phyloP scores from a whole-genome alignment of 1,140 invertebrate species.

The Hydropsyche tenuis region DNA sequence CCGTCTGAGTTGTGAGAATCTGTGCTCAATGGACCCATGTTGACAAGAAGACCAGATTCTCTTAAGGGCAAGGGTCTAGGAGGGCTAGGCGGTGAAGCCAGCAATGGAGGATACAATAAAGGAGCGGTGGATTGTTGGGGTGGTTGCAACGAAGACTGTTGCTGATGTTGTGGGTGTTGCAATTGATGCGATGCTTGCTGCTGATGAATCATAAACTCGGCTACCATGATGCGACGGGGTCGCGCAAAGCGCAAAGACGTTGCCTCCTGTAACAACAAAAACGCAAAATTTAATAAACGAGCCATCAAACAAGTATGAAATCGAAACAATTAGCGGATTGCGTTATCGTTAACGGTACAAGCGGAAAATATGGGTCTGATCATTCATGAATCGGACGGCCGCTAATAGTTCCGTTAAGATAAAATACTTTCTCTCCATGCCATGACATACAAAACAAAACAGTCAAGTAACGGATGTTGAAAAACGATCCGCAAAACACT shows the following conservation, averaged over 20 bases:
- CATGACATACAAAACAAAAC: slow-evolving; percentile 24
- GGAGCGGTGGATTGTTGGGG: slow-evolving; percentile 54
- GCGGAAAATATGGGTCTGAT: not conserved
- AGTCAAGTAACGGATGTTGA: slow-evolving; percentile 8
- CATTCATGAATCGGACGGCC: slow-evolving; percentile 10
- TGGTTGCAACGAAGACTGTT: slow-evolving; percentile 50
- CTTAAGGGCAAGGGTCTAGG: slow-evolving; percentile 53
- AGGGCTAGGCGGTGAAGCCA: slow-evolving; percentile 54
- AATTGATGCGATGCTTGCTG: slow-evolving; percentile 63
- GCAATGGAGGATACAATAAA: slow-evolving; percentile 50
- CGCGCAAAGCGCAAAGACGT: slow-evolving; percentile 59
- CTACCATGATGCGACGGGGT: slow-evolving; percentile 81
- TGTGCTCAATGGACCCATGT: slow-evolving; percentile 57
- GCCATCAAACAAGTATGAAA: slow-evolving; percentile 47
- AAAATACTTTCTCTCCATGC: slow-evolving; percentile 22
- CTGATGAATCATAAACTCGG: slow-evolving; percentile 79
- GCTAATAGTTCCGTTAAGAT: slow-evolving; percentile 32
- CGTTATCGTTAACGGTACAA: not conserved
- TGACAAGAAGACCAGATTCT: slow-evolving; percentile 53
- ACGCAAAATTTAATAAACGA: slow-evolving; percentile 54
- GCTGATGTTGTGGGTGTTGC: slow-evolving; percentile 50
- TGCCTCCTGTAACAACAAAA: slow-evolving; percentile 60
- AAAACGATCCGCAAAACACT: not conserved
- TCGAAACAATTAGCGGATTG: not conserved
- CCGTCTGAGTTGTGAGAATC: slow-evolving; percentile 56